phyloP scores from a whole-genome alignment of 2,113 vertebrate species.

The Cinclus mexicanus region DNA sequence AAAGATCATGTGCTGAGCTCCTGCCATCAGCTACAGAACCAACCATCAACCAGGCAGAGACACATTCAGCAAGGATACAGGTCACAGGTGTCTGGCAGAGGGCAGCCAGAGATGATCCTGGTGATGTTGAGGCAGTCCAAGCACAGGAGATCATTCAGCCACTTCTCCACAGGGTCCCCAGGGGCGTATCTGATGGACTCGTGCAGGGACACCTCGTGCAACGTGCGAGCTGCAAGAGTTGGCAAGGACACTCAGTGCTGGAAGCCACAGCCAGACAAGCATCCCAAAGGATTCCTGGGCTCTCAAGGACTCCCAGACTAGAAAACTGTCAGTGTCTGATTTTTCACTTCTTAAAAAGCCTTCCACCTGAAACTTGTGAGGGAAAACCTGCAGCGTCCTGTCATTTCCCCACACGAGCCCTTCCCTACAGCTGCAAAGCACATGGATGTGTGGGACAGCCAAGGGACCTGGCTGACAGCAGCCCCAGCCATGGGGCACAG shows the following conservation, averaged over 20 bases:
- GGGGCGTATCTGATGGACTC: conserved; percentile 95
- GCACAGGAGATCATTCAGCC: conserved; percentile 95
- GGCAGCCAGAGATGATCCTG: conserved; percentile 92
- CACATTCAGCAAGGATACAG: conserved; percentile 84
- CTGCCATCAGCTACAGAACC: background rate
- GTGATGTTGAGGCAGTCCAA: conserved; percentile 93
- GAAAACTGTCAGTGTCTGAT: rapidly evolving
- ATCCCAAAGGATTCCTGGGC: background rate
- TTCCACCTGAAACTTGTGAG: background rate
- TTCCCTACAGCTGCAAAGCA: background rate
- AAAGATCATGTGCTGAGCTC: background rate
- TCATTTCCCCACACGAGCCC: background rate
- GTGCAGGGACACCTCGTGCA: conserved; percentile 91
- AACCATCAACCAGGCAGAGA: background rate
- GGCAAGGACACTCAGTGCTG: background rate
- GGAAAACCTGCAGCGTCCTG: background rate
- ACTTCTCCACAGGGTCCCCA: conserved; percentile 91
- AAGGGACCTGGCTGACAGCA: background rate
- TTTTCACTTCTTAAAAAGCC: background rate
- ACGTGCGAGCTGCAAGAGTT: conserved; percentile 76
- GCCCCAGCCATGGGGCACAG: rapidly evolving
- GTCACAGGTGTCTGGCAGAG: conserved; percentile 90
- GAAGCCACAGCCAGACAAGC: background rate
- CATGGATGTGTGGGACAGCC: rapidly evolving
- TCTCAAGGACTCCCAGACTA: background rate